phyloP scores from a whole-genome alignment of 2,797 vertebrate species.

The Mormyrus proboscirostris region DNA sequence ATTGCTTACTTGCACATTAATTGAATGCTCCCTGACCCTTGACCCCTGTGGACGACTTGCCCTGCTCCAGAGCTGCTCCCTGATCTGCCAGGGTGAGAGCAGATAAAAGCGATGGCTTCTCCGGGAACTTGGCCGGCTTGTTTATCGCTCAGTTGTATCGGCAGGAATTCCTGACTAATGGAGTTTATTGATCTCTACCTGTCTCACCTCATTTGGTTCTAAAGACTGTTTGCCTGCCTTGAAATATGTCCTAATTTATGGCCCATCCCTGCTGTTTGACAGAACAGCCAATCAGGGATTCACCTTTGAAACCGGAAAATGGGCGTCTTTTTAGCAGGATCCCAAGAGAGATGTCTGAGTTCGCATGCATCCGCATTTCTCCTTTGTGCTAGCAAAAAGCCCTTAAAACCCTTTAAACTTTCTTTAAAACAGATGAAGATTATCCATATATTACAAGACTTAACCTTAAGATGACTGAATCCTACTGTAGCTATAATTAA shows the following conservation, averaged over 20 bases:
- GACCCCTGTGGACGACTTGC: not conserved
- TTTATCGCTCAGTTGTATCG: not conserved
- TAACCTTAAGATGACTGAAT: not conserved
- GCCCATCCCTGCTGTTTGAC: not conserved
- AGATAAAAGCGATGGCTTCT: not conserved
- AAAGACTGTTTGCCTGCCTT: not conserved
- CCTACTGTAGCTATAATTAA: not conserved
- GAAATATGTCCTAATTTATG: not conserved
- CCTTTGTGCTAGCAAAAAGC: not conserved
- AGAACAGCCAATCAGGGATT: not conserved
- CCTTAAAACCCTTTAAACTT: not conserved
- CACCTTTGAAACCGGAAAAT: not conserved
- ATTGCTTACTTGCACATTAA: not conserved
- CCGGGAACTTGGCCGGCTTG: not conserved
- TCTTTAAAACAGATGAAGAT: not conserved
- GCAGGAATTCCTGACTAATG: slow-evolving; percentile 12
- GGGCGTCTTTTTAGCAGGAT: not conserved
- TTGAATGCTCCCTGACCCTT: not conserved
- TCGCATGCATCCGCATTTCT: not conserved
- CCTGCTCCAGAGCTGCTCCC: not conserved
- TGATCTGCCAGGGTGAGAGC: not conserved
- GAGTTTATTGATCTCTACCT: slow-evolving; percentile 8
- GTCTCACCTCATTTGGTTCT: slow-evolving; percentile 10
- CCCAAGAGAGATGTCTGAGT: not conserved
- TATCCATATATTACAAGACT: not conserved